Conservation (phyloP, 2,888 invertebrate genomes). For the Tuta absoluta region DNA sequence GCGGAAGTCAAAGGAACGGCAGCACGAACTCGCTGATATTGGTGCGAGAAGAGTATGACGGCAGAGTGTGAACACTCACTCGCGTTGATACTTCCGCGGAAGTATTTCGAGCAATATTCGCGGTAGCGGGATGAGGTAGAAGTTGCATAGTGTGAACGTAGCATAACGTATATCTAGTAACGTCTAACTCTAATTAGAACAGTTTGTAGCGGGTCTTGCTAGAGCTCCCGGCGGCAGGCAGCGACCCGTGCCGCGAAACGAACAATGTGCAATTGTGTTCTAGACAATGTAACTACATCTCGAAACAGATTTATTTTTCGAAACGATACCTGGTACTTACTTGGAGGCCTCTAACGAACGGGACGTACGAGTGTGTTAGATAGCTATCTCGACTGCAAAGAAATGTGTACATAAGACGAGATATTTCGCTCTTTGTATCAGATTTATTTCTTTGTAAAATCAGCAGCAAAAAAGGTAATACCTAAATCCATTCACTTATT, state of each 20-base stretch:
- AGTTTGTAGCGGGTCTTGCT: constrained; percentile 1
- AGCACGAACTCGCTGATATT: no score
- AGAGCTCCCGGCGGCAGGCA: not conserved
- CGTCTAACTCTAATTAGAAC: no score
- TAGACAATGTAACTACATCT: constrained; percentile 9
- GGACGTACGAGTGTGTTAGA: not conserved
- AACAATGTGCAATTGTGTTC: constrained; percentile 12
- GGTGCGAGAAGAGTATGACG: no score
- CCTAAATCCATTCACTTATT: no score
- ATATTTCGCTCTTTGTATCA: not conserved
- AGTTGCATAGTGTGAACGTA: no score
- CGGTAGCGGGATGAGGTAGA: no score
- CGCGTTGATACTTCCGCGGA: no score
- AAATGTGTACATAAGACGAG: not conserved
- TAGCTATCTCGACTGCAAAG: not conserved
- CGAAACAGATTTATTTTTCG: constrained; percentile 2
- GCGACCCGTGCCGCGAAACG: constrained; percentile 9
- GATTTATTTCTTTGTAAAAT: not conserved
- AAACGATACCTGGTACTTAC: not conserved
- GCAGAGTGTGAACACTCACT: no score
- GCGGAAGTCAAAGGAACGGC: no score
- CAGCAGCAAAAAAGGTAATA: not conserved
- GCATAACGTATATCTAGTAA: no score
- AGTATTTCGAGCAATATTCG: no score
- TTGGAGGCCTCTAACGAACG: not conserved